These are phyloP conservation scores for Phenganax subtilis DNA, from an alignment of 92 coral and sea anemone genomes.

Conservation along the genomic window DNA sequence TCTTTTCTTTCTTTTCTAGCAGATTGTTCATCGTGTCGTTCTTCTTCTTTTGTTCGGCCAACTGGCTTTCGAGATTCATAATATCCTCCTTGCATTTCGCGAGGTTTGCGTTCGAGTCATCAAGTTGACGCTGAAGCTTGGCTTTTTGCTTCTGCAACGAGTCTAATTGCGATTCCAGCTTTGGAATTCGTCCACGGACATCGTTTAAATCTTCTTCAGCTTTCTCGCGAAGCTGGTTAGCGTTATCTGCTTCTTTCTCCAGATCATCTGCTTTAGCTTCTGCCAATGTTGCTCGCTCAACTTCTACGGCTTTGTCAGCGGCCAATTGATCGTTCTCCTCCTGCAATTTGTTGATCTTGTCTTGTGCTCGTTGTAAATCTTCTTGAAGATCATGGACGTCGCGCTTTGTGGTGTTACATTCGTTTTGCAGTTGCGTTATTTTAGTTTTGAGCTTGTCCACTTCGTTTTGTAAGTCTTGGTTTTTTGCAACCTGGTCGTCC, in stretches of 20 bases:
- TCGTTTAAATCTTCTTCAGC: conserved; percentile 70
- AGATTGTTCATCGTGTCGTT: conserved; percentile 68
- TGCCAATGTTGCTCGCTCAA: conserved; percentile 52
- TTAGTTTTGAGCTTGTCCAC: conserved; percentile 55
- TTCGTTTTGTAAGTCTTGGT: conserved; percentile 52
- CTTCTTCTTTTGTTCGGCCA: conserved; percentile 68
- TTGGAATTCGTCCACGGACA: conserved; percentile 69
- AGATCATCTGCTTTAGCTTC: conserved; percentile 63
- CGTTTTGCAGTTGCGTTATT: conserved; percentile 55
- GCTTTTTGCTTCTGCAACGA: conserved; percentile 71
- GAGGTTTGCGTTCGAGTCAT: conserved; percentile 58
- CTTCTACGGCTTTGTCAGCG: conserved; percentile 62
- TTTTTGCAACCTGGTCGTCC: conserved; percentile 54
- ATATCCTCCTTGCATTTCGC: conserved; percentile 55
- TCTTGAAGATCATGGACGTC: conserved; percentile 57
- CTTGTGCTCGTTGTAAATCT: conserved; percentile 69
- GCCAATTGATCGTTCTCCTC: conserved; percentile 65
- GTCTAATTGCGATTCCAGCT: conserved; percentile 78
- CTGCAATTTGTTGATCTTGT: conserved; percentile 55
- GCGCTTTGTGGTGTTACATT: conserved; percentile 55
- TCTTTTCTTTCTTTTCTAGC: conserved; percentile 57
- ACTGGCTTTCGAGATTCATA: conserved; percentile 71
- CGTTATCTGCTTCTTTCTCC: conserved; percentile 63
- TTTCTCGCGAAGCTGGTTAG: conserved; percentile 62
- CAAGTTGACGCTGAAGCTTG: conserved; percentile 64